Base-by-base conservation (phyloP, 1,140 invertebrate species). In the Teleopsis dalmanni region DNA sequence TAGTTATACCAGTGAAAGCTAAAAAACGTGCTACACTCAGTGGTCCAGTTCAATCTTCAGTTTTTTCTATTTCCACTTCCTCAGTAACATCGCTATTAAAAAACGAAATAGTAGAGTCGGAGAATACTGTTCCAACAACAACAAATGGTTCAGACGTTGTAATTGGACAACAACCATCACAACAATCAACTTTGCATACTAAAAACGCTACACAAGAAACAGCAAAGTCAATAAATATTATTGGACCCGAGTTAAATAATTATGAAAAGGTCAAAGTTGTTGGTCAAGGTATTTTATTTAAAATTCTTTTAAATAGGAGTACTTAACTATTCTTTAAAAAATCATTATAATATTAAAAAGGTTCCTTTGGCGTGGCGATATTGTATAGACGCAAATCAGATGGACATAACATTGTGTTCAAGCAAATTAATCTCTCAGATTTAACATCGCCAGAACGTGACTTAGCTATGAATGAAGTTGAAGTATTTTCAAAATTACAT, bases 391-490 rank as follows among this genome's bases (percentile, higher is more conserved):
- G 82, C 37, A 77, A 79, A 52, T 72, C 76, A 40, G 82, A 85
- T 60, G 77, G 80, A 33, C 76, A 76, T 40, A 59, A 84, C 40
- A 82, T 88, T 2, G 84, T 88, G 6, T 76, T 88, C 5, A 88
- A 88, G 61, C 83, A 88, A 64, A 85, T 88, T 21, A 84, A 85
- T 65, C 77, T 87, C 71, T 75, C 77, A 56, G 83, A 87, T 55
- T 60, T 88, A n/a, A 80, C 77, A 27, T 77, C 78, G 3, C 59
- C 74, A 2, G 84, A 88, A 59, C 63, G 83, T 43, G 78, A 84
- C 62, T 66, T 85, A 63, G 81, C 85, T n/a, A 74, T 88, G 41
- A 87, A 88, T 70, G 86, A 88, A 72, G 83, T 84, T 34, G 75
- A 78, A 58, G 80, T 88, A 2, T 74, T 88, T 35, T 81, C 83